Percentiles rank a stretch among this genome's conserved stretches.
These are phyloP conservation scores for Nicator chloris DNA, from an alignment of 2,113 vertebrate genomes.

Conservation along the genomic window DNA sequence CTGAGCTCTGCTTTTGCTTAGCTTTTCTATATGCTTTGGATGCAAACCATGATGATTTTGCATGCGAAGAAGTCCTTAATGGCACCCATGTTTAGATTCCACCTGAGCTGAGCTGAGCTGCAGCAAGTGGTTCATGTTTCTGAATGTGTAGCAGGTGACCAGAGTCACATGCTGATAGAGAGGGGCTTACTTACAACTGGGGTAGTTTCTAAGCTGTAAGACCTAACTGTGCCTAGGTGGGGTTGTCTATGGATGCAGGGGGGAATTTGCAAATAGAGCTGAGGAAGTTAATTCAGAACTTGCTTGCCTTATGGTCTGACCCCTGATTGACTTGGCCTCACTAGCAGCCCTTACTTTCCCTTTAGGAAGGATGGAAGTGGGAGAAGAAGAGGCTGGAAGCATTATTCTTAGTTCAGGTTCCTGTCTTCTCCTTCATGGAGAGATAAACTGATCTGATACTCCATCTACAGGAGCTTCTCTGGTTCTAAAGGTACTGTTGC, in stretches of 20 bases:
- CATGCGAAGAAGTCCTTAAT: neutral
- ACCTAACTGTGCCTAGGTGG: neutral
- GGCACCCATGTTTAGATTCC: neutral
- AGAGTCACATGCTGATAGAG: neutral
- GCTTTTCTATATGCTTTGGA: neutral
- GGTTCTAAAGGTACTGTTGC: neutral
- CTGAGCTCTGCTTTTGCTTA: neutral
- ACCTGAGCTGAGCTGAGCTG: neutral
- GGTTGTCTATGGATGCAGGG: neutral
- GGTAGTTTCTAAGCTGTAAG: neutral
- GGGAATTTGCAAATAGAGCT: neutral
- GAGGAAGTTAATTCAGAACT: neutral
- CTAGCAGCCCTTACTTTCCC: fast-evolving
- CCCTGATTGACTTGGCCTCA: fast-evolving
- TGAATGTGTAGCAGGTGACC: neutral
- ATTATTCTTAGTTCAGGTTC: neutral
- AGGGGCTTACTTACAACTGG: neutral
- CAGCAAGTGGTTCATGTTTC: neutral
- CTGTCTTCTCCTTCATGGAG: neutral
- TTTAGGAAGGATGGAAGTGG: neutral
- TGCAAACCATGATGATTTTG: neutral
- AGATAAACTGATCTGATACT: neutral
- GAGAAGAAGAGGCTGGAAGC: neutral
- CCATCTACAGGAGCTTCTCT: neutral
- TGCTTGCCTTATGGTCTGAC: neutral